Base-by-base conservation (phyloP, 2,888 invertebrate genomes). In the Eupithecia centaureata region DNA sequence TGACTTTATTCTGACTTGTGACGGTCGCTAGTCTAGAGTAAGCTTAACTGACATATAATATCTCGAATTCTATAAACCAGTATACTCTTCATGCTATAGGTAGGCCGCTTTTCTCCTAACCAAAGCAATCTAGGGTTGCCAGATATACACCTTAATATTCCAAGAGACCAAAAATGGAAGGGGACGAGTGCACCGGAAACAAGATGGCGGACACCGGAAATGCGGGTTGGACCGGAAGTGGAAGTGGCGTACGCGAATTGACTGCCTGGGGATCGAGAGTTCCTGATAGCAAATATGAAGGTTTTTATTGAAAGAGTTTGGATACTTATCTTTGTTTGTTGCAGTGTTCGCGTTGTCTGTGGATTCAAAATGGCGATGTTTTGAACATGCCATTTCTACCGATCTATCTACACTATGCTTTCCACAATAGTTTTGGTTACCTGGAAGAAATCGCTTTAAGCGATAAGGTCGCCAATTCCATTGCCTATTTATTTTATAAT, bases 191-290 rank as follows among this genome's bases (percentile, higher is more conserved):
- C 63, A 73, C 79, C 80, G 83, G 82, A 82, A 77, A 66, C 80
- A 83, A 83, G 80, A 86, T 85, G 85, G 83, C 83, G 70, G 73
- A 10, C 8, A 22, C 10, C 72, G 70, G 76, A 66, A 64, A 71
- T 67, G 69, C 79, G 70, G 76, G 57, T 35, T 67, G 70, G 74
- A 72, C 79, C 79, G 81, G 82, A 80, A 68, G 74, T 73, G 81
- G 82, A 80, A 68, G 74, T 73, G 74, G 79, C 79, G 78, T 84
- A 83, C 82, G 81, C 77, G 68, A 70, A 71, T 73, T 66, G 65
- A 57, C 32, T 32, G 57, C 18, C 57, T n/a, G 12, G 28, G 47
- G 47, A 22, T 22, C 56, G 52, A 12, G 54, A 30, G 22, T 15
- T 27, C 2, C 52, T 52, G 57, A 58, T 58, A 58, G 27, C 35